These are phyloP conservation scores for Menidia menidia DNA, from an alignment of 2,797 vertebrate species.

Conservation along the genomic window DNA sequence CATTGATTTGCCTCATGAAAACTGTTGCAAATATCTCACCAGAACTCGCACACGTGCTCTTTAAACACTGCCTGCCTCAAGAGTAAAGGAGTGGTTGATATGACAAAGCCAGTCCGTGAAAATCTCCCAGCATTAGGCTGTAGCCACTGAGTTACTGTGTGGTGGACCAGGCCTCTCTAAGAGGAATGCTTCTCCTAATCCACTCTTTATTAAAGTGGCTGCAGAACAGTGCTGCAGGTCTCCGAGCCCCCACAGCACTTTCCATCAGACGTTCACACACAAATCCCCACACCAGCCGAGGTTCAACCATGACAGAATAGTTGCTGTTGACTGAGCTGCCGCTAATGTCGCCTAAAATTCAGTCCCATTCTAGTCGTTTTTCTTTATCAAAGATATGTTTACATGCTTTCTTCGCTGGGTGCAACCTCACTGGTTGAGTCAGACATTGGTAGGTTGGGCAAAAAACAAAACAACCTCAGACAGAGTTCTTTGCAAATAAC, in stretches of 20 bases:
- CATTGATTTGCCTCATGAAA: constrained; percentile 64
- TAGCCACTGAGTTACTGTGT: constrained; percentile 76
- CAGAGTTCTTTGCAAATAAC: background rate
- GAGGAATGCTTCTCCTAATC: constrained; percentile 80
- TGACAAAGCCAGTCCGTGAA: constrained; percentile 71
- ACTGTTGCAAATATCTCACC: constrained; percentile 54
- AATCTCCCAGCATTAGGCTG: constrained; percentile 71
- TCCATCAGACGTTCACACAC: constrained; percentile 58
- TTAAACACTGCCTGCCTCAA: constrained; percentile 34
- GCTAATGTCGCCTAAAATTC: constrained; percentile 50
- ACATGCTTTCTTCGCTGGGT: background rate
- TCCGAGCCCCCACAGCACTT: constrained; percentile 63
- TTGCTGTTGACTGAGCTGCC: constrained; percentile 36
- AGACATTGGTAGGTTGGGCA: constrained; percentile 1
- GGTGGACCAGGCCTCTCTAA: constrained; percentile 55
- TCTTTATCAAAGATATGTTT: constrained; percentile 31
- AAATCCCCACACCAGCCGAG: constrained; percentile 56
- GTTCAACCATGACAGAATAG: constrained; percentile 42
- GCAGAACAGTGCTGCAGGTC: constrained; percentile 64
- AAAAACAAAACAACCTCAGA: background rate
- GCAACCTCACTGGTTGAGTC: constrained; percentile 4
- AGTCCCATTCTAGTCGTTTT: constrained; percentile 23
- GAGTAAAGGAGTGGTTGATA: constrained; percentile 70
- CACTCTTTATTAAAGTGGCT: constrained; percentile 82
- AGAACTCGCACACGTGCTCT: constrained; percentile 21